Evolutionary conservation across 2,888 invertebrate genomes (phyloP), one percentile per base, ranked within the genome.

Genomic region (Drosophila kanekoi): DNA sequence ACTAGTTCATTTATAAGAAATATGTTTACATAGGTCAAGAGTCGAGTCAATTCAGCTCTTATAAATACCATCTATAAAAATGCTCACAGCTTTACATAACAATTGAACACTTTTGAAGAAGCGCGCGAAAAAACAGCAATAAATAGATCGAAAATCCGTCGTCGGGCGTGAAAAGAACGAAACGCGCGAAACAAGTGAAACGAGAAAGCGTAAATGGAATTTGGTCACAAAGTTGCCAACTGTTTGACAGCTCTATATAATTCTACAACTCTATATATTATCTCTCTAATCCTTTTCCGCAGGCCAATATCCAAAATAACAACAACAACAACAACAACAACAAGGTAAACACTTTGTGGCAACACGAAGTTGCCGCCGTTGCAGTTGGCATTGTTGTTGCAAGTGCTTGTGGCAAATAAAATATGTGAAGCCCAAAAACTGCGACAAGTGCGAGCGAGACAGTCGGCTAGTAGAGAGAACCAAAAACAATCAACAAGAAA

Each of bases 401-500:
- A 33, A 53, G 58, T 57, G 37, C 65, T 38, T 52, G 59, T 60
- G 38, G 33, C 32, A 54, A 59, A 68, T 60, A 64, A 71, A 71
- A 77, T 66, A 77, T 74, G 77, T 74, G 72, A 77, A 73, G 41
- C 13, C 69, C 38, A 51, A 47, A 20, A 32, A 57, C 16, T 44
- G 38, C 33, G 32, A 43, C 16, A 16, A 13, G 20, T 32, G 33
- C 11, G 18, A 58, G 9, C n/a, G 38, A 38, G 32, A 48, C 11
- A 53, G 48, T 23, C 37, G 40, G 51, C 11, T 28, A 8, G 28
- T 8, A 8, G 8, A 28, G 0, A 28, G 8, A 28, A 8, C 28
- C 8, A 28, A 28, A 4, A 4, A 18, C 2, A 20, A 20, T 5
- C 4, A 20, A 20, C 4, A 20, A 4, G 3, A 20, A 5, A 28